phyloP scores from a whole-genome alignment of 2,888 invertebrate species.

The Xylota segnis region DNA sequence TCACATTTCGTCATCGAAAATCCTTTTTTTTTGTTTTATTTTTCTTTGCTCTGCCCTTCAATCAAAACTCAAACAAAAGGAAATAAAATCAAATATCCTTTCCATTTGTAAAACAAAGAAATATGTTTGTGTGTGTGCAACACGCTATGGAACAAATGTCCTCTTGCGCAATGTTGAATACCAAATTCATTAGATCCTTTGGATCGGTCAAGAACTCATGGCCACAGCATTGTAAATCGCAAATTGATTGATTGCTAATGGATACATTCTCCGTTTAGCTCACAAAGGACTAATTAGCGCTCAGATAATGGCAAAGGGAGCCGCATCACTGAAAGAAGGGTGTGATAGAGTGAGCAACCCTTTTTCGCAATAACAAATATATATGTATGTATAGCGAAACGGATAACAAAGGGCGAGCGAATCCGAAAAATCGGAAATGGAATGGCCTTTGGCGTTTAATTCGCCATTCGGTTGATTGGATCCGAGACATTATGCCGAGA shows the following conservation, averaged over 20 bases:
- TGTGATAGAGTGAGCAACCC: conserved; percentile 37
- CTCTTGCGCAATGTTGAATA: conserved; percentile 55
- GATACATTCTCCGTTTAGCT: conserved; percentile 56
- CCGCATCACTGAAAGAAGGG: conserved; percentile 53
- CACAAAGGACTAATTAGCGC: conserved; percentile 74
- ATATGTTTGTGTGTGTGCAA: conserved; percentile 13
- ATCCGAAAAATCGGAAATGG: conserved; percentile 40
- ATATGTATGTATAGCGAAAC: too few relatives aligned
- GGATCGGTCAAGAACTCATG: conserved; percentile 31
- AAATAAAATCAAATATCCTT: conserved; percentile 67
- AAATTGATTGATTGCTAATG: conserved; percentile 73
- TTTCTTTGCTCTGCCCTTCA: conserved; percentile 44
- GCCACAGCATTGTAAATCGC: conserved; percentile 57
- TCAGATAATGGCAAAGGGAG: conserved; percentile 66
- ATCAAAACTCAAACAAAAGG: conserved; percentile 50
- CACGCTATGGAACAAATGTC: conserved; percentile 9
- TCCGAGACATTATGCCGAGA: conserved; percentile 21
- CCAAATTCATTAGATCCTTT: conserved; percentile 67
- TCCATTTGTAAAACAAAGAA: conserved; percentile 50
- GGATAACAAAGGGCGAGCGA: conserved; percentile 34
- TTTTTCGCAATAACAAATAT: conserved; percentile 23
- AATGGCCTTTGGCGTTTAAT: conserved; percentile 47
- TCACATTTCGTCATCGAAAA: conserved; percentile 58
- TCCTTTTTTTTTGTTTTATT: conserved; percentile 36
- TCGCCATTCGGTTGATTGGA: conserved; percentile 51